Evolutionary conservation across 2,113 vertebrate genomes (phyloP), one percentile per base, ranked within the genome.

Genomic region (Reinhardtius hippoglossoides): DNA sequence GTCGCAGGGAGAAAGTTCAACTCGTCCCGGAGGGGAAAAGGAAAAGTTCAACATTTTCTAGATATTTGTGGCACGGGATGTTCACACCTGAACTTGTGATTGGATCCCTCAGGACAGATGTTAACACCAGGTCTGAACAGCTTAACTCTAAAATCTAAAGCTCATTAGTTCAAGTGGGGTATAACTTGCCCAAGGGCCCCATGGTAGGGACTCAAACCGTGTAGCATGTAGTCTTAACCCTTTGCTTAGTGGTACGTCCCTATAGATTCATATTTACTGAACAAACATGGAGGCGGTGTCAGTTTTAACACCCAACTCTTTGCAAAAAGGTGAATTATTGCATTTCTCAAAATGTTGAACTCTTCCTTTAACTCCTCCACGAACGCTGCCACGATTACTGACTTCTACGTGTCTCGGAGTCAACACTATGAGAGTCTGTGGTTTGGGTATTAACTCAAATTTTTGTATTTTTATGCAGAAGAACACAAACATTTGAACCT

Each of bases 401-500:
- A 7, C 31, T 6, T 40, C 37, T 2, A 12, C 10, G 37, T 2
- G 9, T 40, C 37, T 40, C 9, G 35, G 5, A 63, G 9, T 46
- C 16, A 26, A 55, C 70, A 26, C 21, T 63, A 21, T 26, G 14
- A 57, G 9, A 64, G 24, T 59, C 5, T 57, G 10, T 21, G 46
- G 35, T 52, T 70, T 5, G 52, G 40, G 40, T 13, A 13, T 42
- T 42, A 61, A 59, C 58, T 79, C 52, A 55, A 55, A 31, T 59
- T 23, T 57, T 23, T 4, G 23, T 20, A 63, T 44, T 67, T 67
- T 54, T n/a, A 60, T 12, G 13, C 15, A 72, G 21, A 56, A 80
- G 63, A 58, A 67, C 13, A 70, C 6, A 31, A 31, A 72, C 20
- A 31, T 40, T 64, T 1, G 24, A 76, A 71, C 63, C 55, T 15